phyloP scores from a whole-genome alignment of 2,113 vertebrate species.

The Empidonax alnorum region DNA sequence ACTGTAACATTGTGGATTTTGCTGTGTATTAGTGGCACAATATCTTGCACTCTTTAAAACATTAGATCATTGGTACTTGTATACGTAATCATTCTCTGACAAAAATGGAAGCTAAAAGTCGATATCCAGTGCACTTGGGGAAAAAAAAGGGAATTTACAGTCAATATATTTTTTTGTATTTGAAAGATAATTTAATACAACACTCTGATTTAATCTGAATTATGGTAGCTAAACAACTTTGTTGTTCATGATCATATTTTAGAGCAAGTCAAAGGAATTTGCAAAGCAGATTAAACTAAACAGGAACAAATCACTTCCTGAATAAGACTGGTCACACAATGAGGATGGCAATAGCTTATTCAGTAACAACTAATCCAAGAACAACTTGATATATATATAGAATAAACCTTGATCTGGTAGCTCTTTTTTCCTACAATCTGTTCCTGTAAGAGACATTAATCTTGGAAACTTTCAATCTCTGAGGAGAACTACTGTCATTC shows the following conservation, averaged over 20 bases:
- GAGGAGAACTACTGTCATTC: constrained; percentile 17
- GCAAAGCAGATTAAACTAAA: neutral
- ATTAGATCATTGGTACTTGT: neutral
- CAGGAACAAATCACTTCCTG: neutral
- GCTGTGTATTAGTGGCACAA: neutral
- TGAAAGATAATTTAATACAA: neutral
- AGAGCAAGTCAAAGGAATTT: neutral
- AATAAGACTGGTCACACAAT: neutral
- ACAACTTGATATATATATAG: neutral
- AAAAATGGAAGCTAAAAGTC: neutral
- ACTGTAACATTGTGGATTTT: neutral
- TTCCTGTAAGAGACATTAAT: neutral
- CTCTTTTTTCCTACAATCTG: neutral
- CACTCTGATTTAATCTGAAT: neutral
- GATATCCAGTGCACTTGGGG: neutral
- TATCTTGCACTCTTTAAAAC: neutral
- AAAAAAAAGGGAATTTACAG: neutral
- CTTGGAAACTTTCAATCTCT: neutral
- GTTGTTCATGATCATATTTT: neutral
- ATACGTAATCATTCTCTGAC: neutral
- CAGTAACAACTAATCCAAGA: neutral
- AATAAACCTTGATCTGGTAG: neutral
- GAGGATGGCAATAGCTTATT: neutral
- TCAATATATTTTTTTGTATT: neutral
- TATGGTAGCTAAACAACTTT: neutral